A percentile compares a stretch with the other conserved stretches of the same genome.
Evolutionary conservation across 2,113 vertebrate species (phyloP).

Genomic region (Laticauda colubrina): DNA sequence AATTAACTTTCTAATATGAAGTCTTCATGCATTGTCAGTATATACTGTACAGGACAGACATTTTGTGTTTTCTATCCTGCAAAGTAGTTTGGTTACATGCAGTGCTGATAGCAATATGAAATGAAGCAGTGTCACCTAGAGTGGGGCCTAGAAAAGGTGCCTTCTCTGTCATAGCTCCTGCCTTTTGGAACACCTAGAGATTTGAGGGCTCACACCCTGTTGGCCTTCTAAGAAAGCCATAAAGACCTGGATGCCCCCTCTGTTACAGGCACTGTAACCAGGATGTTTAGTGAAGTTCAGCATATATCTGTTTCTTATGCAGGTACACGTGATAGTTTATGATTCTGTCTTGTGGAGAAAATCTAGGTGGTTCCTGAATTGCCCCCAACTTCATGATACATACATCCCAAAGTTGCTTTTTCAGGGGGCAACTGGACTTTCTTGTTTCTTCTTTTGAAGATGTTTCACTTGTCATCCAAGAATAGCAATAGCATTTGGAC

Average conservation of each 20-base stretch:
- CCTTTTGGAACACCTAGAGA: background rate
- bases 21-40: background rate
- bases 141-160: background rate
- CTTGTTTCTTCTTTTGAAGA: too few relatives aligned
- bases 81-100: background rate
- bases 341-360: background rate
- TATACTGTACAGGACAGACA: background rate
- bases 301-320: background rate
- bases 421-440: too few relatives aligned
- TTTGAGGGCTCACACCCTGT: background rate
- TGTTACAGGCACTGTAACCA: background rate
- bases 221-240: background rate
- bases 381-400: background rate
- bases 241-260: background rate
- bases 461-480: too few relatives aligned
- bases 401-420: too few relatives aligned
- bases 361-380: background rate
- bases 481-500: too few relatives aligned
- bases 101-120: background rate
- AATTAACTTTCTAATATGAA: rapidly evolving
- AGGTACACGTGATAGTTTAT: background rate
- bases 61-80: background rate
- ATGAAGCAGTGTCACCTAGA: background rate
- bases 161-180: background rate
- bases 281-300: background rate